Base-by-base conservation (phyloP, 1,140 invertebrate genomes). In the Gryllus bimaculatus region DNA sequence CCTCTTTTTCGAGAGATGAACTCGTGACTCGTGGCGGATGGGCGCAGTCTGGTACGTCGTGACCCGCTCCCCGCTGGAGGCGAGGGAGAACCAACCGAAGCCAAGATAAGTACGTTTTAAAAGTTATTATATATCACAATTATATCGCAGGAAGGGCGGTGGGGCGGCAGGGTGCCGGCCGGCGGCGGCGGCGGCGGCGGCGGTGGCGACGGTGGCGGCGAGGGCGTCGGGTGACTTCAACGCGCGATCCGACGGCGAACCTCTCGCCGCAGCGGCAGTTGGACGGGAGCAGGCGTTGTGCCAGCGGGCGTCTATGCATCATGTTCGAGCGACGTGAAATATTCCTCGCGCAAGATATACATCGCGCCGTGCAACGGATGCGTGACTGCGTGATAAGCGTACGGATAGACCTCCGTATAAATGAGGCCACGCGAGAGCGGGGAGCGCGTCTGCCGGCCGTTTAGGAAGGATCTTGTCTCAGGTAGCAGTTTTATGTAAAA, bases 1-100 rank as follows among this genome's bases (percentile, higher is more conserved):
- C 54, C 54, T 66, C n/a, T 13, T 15, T 18, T 21, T 7, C 21
- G 39, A 8, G 10, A 78, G 66, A 78, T 74, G 78, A 74, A 73
- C 39, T 78, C 78, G 78, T 78, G 77, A 78, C 47, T 66, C 49
- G 77, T 10, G 77, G 18, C 48, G 26, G 48, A 78, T 78, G 77
- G 21, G 47, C 20, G 74, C 74, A 75, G 20, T 66, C 54, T 10
- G 2, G 26, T 7, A 15, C 48, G 0, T 78, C 77, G 77, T 78
- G 78, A 78, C 78, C 66, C 10, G 54, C 26, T 77, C n/a, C 54
- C 0, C 54, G 54, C 54, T 66, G 10, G 18, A 18, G 54, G 54
- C 54, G 18, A 66, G 18, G 54, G 54, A 66, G 54, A 66, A 18
- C 54, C 54, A 66, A 66, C 54, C 54, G 10, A 13, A 13, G 54